Base-by-base conservation (phyloP, 2,113 vertebrate genomes). In the human region DNA sequence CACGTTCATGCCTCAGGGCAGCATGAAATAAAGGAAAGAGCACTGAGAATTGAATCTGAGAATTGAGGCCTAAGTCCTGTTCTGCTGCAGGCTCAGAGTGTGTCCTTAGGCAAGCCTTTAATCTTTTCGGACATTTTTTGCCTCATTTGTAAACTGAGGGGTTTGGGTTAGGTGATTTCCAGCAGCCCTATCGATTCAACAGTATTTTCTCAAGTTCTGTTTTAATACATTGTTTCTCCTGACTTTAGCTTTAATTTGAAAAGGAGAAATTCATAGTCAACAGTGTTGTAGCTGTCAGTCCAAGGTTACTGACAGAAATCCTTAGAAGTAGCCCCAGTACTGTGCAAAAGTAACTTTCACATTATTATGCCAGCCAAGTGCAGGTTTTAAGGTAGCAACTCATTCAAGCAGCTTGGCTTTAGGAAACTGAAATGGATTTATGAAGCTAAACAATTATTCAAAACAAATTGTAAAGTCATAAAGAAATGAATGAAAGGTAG, bases 71-170 rank as follows among this genome's bases (percentile, higher is more conserved):
- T 50, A 20, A 35, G 18, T 88, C 32, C 48, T 50, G 13, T 38
- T 61, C 43, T 25, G 57, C 4, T 27, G n/a, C 80, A 45, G 55
- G 32, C n/a, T 18, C 13, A 16, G 18, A 48, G 45, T 40, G 18
- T 35, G 55, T 61, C 43, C 88, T 64, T 38, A 48, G 70, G 61
- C 88, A 20, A 84, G 82, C 50, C 75, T 75, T 87, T 35, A 50
- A 79, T 84, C 90, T 80, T 95, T 91, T 50, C 48, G 8, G 35
- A 78, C 66, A 45, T 78, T 78, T 87, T 92, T 92, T 64, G 50
- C 76, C 78, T 89, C 32, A 6, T 73, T 94, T 90, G 43, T 95
- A 91, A 93, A 88, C 52, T 55, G 84, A 96, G 89, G 66, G 38
- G 64, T 93, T 96, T 93, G 70, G 88, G 35, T 83, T 78, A 50